Evolutionary conservation across 2,888 invertebrate species (phyloP), one percentile per base, ranked within the genome.

Genomic region (Eulithis prunata): DNA sequence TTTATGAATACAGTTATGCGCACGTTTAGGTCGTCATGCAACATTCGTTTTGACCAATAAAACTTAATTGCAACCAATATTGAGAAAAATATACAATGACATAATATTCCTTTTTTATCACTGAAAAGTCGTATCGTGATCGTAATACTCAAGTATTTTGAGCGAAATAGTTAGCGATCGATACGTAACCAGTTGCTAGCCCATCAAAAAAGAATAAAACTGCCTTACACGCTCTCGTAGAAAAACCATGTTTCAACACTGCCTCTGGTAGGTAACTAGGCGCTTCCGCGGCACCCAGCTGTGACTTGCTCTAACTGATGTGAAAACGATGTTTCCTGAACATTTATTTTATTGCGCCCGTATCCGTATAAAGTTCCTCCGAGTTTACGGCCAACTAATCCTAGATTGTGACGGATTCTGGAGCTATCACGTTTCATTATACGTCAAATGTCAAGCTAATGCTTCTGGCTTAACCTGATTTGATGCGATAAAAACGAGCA

Each of bases 281-380:
- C 14, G 49, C 43, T 41, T 38, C n/a, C 12, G 38, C 7, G 4
- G 46, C 47, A 57, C 49, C 59, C 57, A 62, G 46, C 62, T 53
- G 63, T 45, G 60, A 54, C 69, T 57, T 57, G 55, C 53, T 51
- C 62, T 60, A 73, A 75, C 78, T 79, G 79, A 83, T 82, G 81
- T 78, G 82, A 82, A 81, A 84, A 84, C 83, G 79, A 82, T 84
- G 82, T 84, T 81, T 76, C 73, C 72, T 69, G 77, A 76, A 81
- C 79, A 79, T 83, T 80, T 77, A 78, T 82, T 84, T 82, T 82
- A 84, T 80, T 78, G 77, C 78, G 57, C 70, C 74, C 70, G 76
- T 78, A 75, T 79, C 70, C 64, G 74, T 77, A 63, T 53, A 74
- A 75, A 73, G 68, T 75, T 75, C 69, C 69, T 63, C 66, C 62